Evolutionary conservation across 2,888 invertebrate genomes (phyloP), one percentile per base, ranked within the genome.

Genomic region (Stenodema calcarata): DNA sequence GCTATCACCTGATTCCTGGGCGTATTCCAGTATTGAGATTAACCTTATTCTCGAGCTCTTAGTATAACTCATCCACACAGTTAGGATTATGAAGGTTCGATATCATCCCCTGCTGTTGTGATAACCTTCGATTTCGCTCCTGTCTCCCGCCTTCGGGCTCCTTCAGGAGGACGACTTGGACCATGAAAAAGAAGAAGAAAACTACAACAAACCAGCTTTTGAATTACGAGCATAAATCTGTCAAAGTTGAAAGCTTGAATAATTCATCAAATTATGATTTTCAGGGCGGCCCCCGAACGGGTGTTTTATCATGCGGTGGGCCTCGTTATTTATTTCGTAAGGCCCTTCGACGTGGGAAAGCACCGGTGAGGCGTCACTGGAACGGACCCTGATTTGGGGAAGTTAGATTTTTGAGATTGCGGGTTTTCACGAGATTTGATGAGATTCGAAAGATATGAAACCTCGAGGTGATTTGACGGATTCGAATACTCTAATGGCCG

Each of bases 221-320:
- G 62, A 62, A 62, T 23, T 23, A 62, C 62, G 62, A 62, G 62
- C 62, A 62, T 62, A 62, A 62, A 62, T 62, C 62, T 73, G 30
- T 73, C 73, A 35, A 73, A 73, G 73, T 41, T 35, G 73, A 73
- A 73, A 35, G 73, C 28, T 73, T 73, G 30, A 35, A 73, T 73
- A 73, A 73, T 73, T 73, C 73, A 73, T 41, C 41, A 35, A 73
- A 73, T 73, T 73, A 73, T 35, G 73, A 41, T n/a, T 73, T 73
- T 73, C n/a, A 73, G 41, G 41, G 73, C 73, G 73, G 62, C 62
- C 23, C 54, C 62, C 23, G 23, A 62, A 62, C 62, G 62, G 62
- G 62, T 62, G 62, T 62, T 62, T 62, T 62, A 27, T 62, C 12
- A 50, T n/a, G 62, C 27, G 62, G 62, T 62, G 62, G 27, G 18